Evolutionary conservation across 35 echinoderm and acorn worm genomes (phyloP).

Genomic region (Ptychodera flava): DNA sequence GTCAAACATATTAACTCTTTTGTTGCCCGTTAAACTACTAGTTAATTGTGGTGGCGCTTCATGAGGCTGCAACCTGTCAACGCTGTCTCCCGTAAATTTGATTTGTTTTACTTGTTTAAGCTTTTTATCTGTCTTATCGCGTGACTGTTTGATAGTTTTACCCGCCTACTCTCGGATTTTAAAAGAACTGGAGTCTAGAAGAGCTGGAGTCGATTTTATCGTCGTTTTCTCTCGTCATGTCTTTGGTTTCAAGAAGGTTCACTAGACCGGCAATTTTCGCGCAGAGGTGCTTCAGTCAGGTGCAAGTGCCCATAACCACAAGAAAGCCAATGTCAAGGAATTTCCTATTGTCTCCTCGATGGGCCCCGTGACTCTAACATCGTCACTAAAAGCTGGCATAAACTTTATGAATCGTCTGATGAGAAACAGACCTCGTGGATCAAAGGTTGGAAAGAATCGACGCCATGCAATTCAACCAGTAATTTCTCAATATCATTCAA

Average conservation of each 20-base stretch:
- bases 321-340: not conserved
- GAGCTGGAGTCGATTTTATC: not conserved
- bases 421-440: not conserved
- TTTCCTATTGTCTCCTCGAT: not conserved
- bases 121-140: not conserved
- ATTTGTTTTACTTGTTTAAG: not conserved
- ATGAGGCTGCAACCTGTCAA: not conserved
- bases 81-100: not conserved
- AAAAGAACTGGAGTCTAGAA: not conserved
- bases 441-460: not conserved
- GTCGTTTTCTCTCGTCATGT: not conserved
- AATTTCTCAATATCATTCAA: not conserved
- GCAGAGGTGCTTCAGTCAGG: not conserved
- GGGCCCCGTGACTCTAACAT: not conserved
- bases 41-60: not conserved
- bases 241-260: not conserved
- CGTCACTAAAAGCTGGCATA: not conserved
- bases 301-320: not conserved
- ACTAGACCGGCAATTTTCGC: not conserved
- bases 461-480: not conserved
- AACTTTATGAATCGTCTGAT: not conserved
- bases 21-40: too few species aligned
- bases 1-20: too few species aligned
- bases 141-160: not conserved
- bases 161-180: not conserved